These are phyloP conservation scores for Ictidomys tridecemlineatus DNA, from an alignment of 2,113 vertebrate genomes.

Conservation along the genomic window DNA sequence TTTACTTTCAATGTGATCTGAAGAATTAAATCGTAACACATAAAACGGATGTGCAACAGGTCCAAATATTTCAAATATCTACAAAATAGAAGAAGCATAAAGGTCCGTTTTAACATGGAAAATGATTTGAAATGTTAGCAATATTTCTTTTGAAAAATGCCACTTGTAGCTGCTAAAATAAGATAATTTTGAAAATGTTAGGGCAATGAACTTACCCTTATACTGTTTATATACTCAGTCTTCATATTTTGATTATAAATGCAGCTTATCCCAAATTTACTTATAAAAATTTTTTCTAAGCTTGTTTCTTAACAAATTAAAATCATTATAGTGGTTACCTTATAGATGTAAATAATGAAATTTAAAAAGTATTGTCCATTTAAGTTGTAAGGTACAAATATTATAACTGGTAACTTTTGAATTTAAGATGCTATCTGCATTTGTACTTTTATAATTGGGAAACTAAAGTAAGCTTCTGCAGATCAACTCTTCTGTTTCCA, in stretches of 20 bases:
- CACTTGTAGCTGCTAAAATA: neutral
- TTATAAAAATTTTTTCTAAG: neutral
- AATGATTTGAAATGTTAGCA: neutral
- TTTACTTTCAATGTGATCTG: conserved; percentile 90
- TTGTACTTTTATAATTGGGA: neutral
- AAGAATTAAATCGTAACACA: conserved; percentile 93
- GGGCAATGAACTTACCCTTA: neutral
- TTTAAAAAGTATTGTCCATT: neutral
- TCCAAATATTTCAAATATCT: conserved; percentile 98
- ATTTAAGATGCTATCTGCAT: neutral
- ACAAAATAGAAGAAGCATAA: conserved; percentile 69
- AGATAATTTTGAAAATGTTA: neutral
- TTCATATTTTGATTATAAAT: conserved; percentile 24
- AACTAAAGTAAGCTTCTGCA: conserved; percentile 38
- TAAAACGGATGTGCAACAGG: conserved; percentile 96
- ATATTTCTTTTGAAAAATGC: neutral
- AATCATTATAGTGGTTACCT: neutral
- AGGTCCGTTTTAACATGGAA: neutral
- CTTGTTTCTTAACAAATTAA: neutral
- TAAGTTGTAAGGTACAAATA: neutral
- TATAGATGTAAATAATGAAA: neutral
- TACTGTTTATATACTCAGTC: neutral
- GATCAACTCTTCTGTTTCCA: neutral
- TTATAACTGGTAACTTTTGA: neutral
- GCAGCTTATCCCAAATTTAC: neutral